These are phyloP conservation scores for Gasterosteus nipponicus DNA, from an alignment of 2,113 vertebrate genomes.

Conservation along the genomic window DNA sequence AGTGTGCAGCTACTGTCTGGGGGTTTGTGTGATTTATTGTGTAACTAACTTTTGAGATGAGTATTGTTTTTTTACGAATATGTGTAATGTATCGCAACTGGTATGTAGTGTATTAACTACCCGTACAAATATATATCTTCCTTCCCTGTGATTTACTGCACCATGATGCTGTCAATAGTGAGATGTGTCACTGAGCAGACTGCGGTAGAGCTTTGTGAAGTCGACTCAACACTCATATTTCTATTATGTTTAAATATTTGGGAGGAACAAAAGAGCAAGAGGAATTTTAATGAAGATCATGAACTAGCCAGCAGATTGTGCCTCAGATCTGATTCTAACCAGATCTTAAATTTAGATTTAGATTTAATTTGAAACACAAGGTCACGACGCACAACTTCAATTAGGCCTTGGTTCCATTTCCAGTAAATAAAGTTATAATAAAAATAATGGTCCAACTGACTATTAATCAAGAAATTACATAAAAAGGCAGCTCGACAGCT, in stretches of 20 bases:
- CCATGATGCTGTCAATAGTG: background rate
- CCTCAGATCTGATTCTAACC: background rate
- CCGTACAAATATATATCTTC: background rate
- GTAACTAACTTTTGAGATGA: background rate
- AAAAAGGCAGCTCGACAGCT: background rate
- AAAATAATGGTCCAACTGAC: background rate
- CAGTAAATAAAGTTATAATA: background rate
- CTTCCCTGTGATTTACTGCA: background rate
- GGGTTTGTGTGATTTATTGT: slow-evolving; percentile 6
- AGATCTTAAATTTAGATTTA: background rate
- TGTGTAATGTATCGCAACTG: background rate
- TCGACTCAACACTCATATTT: background rate
- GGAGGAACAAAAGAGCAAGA: background rate
- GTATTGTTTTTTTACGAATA: background rate
- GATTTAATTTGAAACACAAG: background rate
- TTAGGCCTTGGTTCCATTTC: background rate
- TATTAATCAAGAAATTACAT: background rate
- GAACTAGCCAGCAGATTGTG: background rate
- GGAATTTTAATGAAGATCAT: background rate
- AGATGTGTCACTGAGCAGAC: background rate
- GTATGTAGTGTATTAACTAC: background rate
- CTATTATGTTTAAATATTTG: background rate
- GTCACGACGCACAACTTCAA: background rate
- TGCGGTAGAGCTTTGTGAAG: background rate
- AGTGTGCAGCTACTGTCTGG: background rate